phyloP scores from a whole-genome alignment of 2,113 vertebrate genomes.

The Nothoprocta pentlandii region DNA sequence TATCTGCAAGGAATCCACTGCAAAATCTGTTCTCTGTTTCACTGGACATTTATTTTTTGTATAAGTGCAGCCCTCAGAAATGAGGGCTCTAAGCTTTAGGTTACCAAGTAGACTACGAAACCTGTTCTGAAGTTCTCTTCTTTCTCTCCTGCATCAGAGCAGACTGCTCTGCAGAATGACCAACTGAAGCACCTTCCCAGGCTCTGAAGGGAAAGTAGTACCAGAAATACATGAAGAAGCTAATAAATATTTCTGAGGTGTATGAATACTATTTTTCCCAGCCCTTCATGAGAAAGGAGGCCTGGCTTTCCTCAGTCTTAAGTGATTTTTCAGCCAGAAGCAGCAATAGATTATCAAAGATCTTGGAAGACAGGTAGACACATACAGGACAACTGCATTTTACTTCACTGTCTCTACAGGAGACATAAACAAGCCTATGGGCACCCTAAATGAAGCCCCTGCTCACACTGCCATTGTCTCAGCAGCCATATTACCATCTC shows the following conservation, averaged over 20 bases:
- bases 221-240: neutral
- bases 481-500: conserved; percentile 83
- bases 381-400: neutral
- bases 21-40: neutral
- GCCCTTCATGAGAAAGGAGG: neutral
- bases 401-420: neutral
- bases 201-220: neutral
- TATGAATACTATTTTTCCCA: neutral
- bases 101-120: neutral
- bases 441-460: neutral
- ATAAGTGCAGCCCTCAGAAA: neutral
- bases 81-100: neutral
- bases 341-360: neutral
- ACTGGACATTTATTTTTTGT: neutral
- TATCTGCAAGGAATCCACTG: neutral
- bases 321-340: neutral
- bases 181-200: neutral
- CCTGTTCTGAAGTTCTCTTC: neutral
- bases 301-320: neutral
- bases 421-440: neutral
- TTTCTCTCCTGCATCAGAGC: neutral
- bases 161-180: neutral
- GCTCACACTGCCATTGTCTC: neutral
- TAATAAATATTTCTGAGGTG: neutral
- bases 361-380: neutral